Base-by-base conservation (phyloP, 2,888 invertebrate genomes). In the Melanostoma mellinum region DNA sequence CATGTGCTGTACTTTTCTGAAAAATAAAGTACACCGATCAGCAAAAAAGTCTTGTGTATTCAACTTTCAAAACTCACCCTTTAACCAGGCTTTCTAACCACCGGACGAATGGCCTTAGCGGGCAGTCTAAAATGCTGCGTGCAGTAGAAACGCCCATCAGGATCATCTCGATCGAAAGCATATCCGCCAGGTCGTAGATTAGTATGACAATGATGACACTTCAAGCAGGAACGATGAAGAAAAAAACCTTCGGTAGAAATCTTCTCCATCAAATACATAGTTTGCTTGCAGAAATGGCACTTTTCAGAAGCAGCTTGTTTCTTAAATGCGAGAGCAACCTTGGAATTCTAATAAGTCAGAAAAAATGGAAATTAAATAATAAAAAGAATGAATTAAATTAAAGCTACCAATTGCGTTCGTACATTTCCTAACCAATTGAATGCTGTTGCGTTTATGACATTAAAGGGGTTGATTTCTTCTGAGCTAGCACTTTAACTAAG, bases 251-350 rank as follows among this genome's bases (percentile, higher is more conserved):
- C 97, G 3, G 98, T 97, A 55, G 94, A 95, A 85, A 98, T 94
- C 85, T 97, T 94, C 91, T 99, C 98, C 93, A 98, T 97, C 36
- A 98, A 94, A 91, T 99, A 99, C 69, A 99, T 98, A 53, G 97
- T 94, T 91, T 96, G 96, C 69, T 95, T 94, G 92, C 99, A 99
- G 92, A 98, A 97, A 92, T 95, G 97, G 92, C 95, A 97, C 88
- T 93, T 93, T 90, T 96, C 96, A 6, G 95, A 95, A 71, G 94
- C 94, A 75, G 94, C 94, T 90, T 94, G 94, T 58, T 93, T 92
- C 65, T 94, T 94, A 77, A 95, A 91, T 33, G 93, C 92, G 71
- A 94, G 88, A 48, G 93, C 92, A 77, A 93, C 92, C 89, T 94
- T 94, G 76, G 93, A 92, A 89, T 92, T 93, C 94, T 94, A 88